Conservation (phyloP, 2,797 vertebrate genomes). For the Sebastes wilsoni region DNA sequence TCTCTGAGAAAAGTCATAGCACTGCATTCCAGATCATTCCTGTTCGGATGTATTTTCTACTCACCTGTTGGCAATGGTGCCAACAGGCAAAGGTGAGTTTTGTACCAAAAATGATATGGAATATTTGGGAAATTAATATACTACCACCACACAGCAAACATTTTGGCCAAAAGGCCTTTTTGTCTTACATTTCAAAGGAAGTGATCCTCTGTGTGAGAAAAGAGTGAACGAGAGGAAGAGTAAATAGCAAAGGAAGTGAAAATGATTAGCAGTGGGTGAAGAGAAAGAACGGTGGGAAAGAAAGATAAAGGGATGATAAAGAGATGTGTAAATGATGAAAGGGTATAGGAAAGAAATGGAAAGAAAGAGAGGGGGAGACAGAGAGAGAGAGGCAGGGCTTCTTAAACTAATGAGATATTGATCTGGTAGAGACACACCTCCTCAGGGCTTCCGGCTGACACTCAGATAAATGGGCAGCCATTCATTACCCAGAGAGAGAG, state of each 20-base stretch:
- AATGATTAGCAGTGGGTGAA: neutral
- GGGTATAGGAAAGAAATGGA: neutral
- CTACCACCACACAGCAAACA: neutral
- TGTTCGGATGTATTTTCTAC: too few species aligned
- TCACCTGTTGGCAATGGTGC: too few species aligned
- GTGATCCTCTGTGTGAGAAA: neutral
- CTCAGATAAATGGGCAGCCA: slow-evolving; percentile 67
- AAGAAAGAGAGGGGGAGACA: neutral
- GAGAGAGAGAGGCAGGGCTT: slow-evolving; percentile 56
- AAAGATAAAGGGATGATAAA: neutral
- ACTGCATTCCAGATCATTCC: neutral
- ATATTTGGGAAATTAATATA: neutral
- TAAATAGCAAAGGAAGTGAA: neutral
- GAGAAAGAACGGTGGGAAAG: neutral
- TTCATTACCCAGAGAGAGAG: slow-evolving; percentile 63
- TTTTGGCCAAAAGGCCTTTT: neutral
- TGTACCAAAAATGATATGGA: neutral
- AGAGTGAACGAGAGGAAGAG: neutral
- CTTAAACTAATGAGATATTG: slow-evolving; percentile 83
- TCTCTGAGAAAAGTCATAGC: neutral
- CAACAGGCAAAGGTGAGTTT: neutral
- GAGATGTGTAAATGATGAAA: slow-evolving; percentile 29
- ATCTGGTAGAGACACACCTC: slow-evolving; percentile 74
- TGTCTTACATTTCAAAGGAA: neutral
- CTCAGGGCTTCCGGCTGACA: slow-evolving; percentile 66